A percentile compares a stretch with the other conserved stretches of the same genome.
phyloP scores from a whole-genome alignment of 2,797 vertebrate species.

The Halcyon leucocephala region DNA sequence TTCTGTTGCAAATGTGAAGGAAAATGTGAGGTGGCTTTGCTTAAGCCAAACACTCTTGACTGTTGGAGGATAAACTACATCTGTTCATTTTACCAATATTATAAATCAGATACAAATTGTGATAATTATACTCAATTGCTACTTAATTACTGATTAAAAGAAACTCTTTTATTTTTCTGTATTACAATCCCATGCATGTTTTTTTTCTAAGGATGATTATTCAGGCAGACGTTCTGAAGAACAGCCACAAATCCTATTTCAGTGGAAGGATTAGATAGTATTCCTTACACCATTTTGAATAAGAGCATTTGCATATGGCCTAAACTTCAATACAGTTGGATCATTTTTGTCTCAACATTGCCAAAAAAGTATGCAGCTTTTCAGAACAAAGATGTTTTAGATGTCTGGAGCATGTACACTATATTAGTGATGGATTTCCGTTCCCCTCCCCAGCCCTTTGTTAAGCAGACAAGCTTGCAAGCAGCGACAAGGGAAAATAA shows the following conservation, averaged over 20 bases:
- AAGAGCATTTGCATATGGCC: not conserved
- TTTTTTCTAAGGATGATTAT: constrained; percentile 45
- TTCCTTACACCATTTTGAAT: not conserved
- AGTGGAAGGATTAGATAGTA: not conserved
- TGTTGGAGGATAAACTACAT: constrained; percentile 24
- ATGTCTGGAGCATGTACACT: not conserved
- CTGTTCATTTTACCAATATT: constrained; percentile 26
- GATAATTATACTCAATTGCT: constrained; percentile 65
- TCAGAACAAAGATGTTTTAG: not conserved
- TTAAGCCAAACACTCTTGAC: constrained; percentile 7
- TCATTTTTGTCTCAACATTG: not conserved
- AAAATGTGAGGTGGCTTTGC: constrained; percentile 2
- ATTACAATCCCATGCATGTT: constrained; percentile 16
- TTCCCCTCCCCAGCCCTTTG: not conserved
- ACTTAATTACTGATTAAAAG: constrained; percentile 66
- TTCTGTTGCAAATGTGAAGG: not conserved
- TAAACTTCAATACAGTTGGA: not conserved
- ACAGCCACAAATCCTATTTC: constrained; percentile 26
- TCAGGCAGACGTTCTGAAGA: constrained; percentile 37
- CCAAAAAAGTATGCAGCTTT: not conserved
- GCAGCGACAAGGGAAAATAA: not conserved
- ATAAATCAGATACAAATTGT: constrained; percentile 61
- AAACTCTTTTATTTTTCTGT: constrained; percentile 44
- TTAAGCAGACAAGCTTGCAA: not conserved
- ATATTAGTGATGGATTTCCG: not conserved